A percentile compares a stretch with the other conserved stretches of the same genome.
These are phyloP conservation scores for Vollenhovia emeryi DNA, from an alignment of 1,140 invertebrate species.

Conservation along the genomic window DNA sequence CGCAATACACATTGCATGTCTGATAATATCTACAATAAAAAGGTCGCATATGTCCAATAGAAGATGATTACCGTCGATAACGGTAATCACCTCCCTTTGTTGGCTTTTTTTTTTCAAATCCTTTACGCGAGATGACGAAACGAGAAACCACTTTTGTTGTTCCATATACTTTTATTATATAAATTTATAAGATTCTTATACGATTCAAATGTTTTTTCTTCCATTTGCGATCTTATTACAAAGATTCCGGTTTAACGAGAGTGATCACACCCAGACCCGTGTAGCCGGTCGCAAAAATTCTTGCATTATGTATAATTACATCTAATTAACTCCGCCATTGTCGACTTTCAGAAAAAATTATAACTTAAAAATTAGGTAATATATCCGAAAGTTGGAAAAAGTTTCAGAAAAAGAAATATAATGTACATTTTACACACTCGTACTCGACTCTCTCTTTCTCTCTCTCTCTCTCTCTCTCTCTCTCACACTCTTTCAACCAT, in stretches of 20 bases:
- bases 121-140: constrained; percentile 1
- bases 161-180: constrained; percentile 69
- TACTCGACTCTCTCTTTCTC: neutral
- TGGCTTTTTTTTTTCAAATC: neutral
- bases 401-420: neutral
- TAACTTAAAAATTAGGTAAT: neutral
- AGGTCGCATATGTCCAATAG: neutral
- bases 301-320: constrained; percentile 20
- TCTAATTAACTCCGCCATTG: constrained; percentile 2
- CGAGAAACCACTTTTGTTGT: constrained; percentile 43
- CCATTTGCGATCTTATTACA: constrained; percentile 26
- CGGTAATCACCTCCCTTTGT: neutral
- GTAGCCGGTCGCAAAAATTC: constrained; percentile 7
- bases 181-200: constrained; percentile 69
- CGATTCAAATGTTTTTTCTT: constrained; percentile 33
- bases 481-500: neutral
- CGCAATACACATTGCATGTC: constrained; percentile 6
- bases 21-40: constrained; percentile 19
- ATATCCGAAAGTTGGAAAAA: neutral
- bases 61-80: neutral
- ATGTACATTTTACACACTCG: neutral
- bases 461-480: neutral
- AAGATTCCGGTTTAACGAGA: constrained; percentile 23
- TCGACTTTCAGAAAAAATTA: neutral
- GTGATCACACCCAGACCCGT: constrained; percentile 7